Base-by-base conservation (phyloP, 2,797 vertebrate species). In the Betta splendens region DNA sequence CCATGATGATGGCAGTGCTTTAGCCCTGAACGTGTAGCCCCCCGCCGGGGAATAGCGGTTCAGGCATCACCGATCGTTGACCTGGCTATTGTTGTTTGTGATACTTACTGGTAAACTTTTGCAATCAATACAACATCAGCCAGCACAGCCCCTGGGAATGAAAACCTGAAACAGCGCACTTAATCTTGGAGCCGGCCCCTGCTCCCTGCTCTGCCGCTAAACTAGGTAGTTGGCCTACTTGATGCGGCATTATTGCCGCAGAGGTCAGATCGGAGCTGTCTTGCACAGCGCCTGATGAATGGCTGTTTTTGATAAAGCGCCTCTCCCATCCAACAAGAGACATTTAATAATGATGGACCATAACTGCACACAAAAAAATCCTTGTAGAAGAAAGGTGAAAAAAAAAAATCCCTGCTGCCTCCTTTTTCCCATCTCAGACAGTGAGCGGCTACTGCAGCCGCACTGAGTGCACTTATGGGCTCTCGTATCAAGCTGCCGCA, bases 71-170 rank as follows among this genome's bases (percentile, higher is more conserved):
- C 87, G 75, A 93, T 95, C 89, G 90, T 94, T 94, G 95, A 94
- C 95, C 96, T 92, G 94, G 94, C 95, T 94, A 93, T 94, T 95
- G 95, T 91, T 97, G 94, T 94, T 96, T 95, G 95, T 94, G 95
- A 93, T 94, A 93, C 95, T 98, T 94, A 95, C 94, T 87, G 93
- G 94, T 93, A 96, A 98, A 98, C 95, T 96, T 96, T 94, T 77
- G 76, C 95, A 96, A 98, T 98, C 96, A 94, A 97, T 98, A 95
- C 93, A 90, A 87, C 95, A 92, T 93, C 94, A 98, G 94, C 93
- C 91, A 62, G 75, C 83, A 83, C 86, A 81, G 92, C 97, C 95
- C 96, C 91, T 88, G 97, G 97, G 95, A 98, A 92, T 90, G 92
- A 90, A 93, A 93, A 93, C 90, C 94, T 93, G 93, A 92, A 94